Base-by-base conservation (phyloP, 2,888 invertebrate species). In the Pristionchus arcanus region DNA sequence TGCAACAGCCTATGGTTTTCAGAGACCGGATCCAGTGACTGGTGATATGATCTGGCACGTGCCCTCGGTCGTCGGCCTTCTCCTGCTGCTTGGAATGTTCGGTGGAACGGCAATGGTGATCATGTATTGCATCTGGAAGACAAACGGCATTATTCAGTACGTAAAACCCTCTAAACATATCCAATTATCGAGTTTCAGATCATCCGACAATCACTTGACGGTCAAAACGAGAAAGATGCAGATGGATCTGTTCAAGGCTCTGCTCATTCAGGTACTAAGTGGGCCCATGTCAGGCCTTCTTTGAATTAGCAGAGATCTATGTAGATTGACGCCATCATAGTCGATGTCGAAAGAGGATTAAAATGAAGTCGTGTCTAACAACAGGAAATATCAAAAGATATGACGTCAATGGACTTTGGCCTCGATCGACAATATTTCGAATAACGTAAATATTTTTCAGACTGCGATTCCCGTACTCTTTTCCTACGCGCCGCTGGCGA, bases 231-330 rank as follows among this genome's bases (percentile, higher is more conserved):
- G 81, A 28, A 81, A 81, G 28, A 81, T 81, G 81, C 81, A 81
- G 81, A 81, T 81, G 81, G 81, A 53, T 16, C 81, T 81, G 4
- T 81, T 81, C 81, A 49, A 49, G 28, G 81, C 81, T 13, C 81
- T 81, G 13, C 53, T 81, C 16, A 81, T 81, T 81, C 81, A 81
- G 49, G 84, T 59, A 19, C 37, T 1, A 71, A 71, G 1, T 7
- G 25, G 0, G 3, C 11, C 0, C 25, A 21, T n/a, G 11, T 63
- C 5, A 7, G 63, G 7, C 63, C 4, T 63, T 2, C 7, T 63
- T 21, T 7, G 7, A 25, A 7, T 25, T 5, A 2, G 4, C 25
- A 25, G 2, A 25, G 63, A 63, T 63, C 63, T 63, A 2, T 63
- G 68, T 71, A 34, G 68, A 31, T 71, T 71, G 68, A 34, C 28